phyloP scores from a whole-genome alignment of 2,113 vertebrate genomes.

The Paratilapia polleni region DNA sequence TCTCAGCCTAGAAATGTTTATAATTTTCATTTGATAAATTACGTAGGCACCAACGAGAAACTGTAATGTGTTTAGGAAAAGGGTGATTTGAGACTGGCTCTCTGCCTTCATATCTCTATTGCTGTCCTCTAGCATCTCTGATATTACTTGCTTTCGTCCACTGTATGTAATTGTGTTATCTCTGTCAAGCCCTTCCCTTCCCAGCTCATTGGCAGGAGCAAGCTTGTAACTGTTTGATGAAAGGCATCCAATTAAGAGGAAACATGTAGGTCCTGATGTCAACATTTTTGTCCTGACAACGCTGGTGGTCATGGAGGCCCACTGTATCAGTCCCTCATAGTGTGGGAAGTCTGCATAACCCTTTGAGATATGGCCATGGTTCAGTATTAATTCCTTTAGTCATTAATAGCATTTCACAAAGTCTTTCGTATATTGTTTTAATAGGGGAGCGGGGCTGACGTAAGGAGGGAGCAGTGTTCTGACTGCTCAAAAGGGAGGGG shows the following conservation, averaged over 20 bases:
- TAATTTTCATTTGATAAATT: conserved; percentile 18
- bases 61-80: conserved; percentile 46
- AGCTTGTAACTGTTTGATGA: conserved; percentile 78
- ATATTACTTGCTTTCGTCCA: conserved; percentile 46
- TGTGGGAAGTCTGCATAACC: conserved; percentile 74
- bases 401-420: conserved; percentile 71
- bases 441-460: conserved; percentile 78
- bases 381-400: conserved; percentile 67
- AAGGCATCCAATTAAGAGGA: conserved; percentile 70
- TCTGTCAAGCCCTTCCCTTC: conserved; percentile 71
- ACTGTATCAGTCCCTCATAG: conserved; percentile 40
- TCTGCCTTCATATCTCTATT: conserved; percentile 17
- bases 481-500: conserved; percentile 66
- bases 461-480: conserved; percentile 67
- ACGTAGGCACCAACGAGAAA: background rate
- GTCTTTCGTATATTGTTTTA: conserved; percentile 84
- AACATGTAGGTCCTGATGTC: conserved; percentile 63
- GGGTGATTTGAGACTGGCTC: conserved; percentile 55
- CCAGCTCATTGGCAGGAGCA: conserved; percentile 69
- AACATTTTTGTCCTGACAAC: conserved; percentile 38
- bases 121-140: conserved; percentile 19
- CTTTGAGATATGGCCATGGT: conserved; percentile 69
- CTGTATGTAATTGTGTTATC: conserved; percentile 66
- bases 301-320: conserved; percentile 52
- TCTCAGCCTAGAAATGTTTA: background rate